Evolutionary conservation across 2,888 invertebrate genomes (phyloP), one percentile per base, ranked within the genome.

Genomic region (Torymus tubicola): DNA sequence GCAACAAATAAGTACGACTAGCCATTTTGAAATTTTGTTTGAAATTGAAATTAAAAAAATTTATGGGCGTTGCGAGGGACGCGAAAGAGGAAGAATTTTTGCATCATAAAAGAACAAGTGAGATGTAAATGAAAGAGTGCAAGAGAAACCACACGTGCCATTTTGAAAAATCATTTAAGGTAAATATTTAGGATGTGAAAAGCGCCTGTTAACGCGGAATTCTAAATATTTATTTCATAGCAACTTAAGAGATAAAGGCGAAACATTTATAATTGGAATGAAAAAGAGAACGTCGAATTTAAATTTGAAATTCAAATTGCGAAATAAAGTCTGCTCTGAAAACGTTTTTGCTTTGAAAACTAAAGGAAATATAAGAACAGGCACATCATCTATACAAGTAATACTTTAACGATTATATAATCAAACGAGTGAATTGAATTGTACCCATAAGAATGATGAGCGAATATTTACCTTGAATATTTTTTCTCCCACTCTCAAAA

Each of bases 11-110:
- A 50, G 10, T 4, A 4, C 10, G 31, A 57, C 14, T 1, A 31
- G 42, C 12, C 18, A 52, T n/a, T 52, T 18, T 14, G 42, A 67
- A 21, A 18, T 50, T 21, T 16, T 57, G 53, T 78, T 81, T 75
- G 5, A 71, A 78, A 71, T 67, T 75, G 18, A 78, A 81, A 75
- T 78, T 50, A 63, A 64, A 81, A 75, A 42, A 42, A 8, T 42
- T 0, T 12, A 53, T 70, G 61, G 50, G 50, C 18, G 42, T 21
- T 21, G 12, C 13, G 55, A 31, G 31, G 5, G 31, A 70, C 14
- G 61, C 60, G 61, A 55, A 50, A 71, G 64, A 64, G 21, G 60
- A 63, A 57, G 42, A 24, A 65, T 42, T 73, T 31, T 73, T 65
- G 24, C 65, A 81, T 69, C 42, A 78, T 78, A 78, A 78, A 78